Evolutionary conservation across 2,113 vertebrate species (phyloP), one percentile per base, ranked within the genome.

Genomic region (Tragulus kanchil): DNA sequence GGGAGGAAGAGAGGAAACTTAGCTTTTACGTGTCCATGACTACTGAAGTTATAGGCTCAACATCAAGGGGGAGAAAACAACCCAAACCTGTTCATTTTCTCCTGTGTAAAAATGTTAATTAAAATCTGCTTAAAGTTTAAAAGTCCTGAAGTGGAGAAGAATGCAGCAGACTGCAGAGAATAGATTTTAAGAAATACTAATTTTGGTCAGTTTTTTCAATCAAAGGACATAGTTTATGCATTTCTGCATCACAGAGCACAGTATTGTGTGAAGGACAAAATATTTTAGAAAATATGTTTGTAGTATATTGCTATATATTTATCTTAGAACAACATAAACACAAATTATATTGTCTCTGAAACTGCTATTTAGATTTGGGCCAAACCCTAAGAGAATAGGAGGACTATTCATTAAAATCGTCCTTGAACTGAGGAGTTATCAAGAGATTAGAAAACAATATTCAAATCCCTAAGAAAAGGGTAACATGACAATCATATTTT

Each of bases 41-140:
- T 75, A 58, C 10, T 26, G 50, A 94, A 23, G 31, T 69, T 84
- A 75, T 15, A 61, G 1, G 42, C 93, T 77, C 21, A 94, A 73
- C 62, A 59, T 1, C 12, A 6, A 92, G 11, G 25, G 5, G 17
- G 28, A 11, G 3, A 1, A 31, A 56, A 85, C 71, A 84, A 17
- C 5, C 21, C 0, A 54, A 8, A 1, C 14, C n/a, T 25, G 21
- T 83, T 85, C 82, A 94, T 91, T 93, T 73, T n/a, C 85, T 64
- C 15, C 23, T 83, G 26, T 61, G 65, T 88, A 64, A 75, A 90
- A 93, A 52, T 9, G 90, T 75, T 78, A 94, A 93, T 95, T 19
- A 93, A 90, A 91, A 94, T 77, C 73, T 36, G 10, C 65, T 91
- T 96, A 8, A 96, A 93, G 75, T 67, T 79, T 67, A 93, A 88